These are phyloP conservation scores for Rambutsinella grinnellia DNA, from an alignment of 2,888 invertebrate species.

Conservation along the genomic window DNA sequence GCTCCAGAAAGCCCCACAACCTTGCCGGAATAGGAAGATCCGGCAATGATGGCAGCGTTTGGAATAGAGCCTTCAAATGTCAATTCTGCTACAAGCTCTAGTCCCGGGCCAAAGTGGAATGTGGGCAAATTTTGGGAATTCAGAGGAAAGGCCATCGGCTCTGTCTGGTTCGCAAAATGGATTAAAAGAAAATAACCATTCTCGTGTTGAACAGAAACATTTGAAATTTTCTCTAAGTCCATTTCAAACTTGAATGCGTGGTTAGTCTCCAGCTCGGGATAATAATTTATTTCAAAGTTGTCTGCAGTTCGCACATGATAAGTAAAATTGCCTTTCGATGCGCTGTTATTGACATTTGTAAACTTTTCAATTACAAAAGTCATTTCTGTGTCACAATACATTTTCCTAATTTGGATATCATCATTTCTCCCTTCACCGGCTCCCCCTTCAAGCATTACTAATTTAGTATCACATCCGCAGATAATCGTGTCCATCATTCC, in stretches of 20 bases:
- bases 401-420: neutral
- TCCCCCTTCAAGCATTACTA: conserved; percentile 21
- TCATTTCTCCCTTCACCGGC: neutral
- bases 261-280: too few species aligned
- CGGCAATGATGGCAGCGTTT: too few species aligned
- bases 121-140: conserved; percentile 14
- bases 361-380: conserved; percentile 12
- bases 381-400: conserved; percentile 1
- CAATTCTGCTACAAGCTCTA: neutral
- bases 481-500: neutral
- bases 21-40: neutral
- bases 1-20: conserved; percentile 1
- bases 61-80: neutral
- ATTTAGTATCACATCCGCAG: conserved; percentile 9
- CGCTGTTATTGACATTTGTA: neutral
- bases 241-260: conserved; percentile 22
- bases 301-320: conserved; percentile 10
- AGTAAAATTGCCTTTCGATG: conserved; percentile 5
- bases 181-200: too few species aligned
- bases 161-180: too few species aligned
- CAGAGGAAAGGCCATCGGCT: neutral
- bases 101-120: neutral
- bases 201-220: neutral
- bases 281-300: neutral
- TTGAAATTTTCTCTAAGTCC: neutral